These are phyloP conservation scores for Leptatherina wallacei DNA, from an alignment of 2,797 vertebrate genomes.

Conservation along the genomic window DNA sequence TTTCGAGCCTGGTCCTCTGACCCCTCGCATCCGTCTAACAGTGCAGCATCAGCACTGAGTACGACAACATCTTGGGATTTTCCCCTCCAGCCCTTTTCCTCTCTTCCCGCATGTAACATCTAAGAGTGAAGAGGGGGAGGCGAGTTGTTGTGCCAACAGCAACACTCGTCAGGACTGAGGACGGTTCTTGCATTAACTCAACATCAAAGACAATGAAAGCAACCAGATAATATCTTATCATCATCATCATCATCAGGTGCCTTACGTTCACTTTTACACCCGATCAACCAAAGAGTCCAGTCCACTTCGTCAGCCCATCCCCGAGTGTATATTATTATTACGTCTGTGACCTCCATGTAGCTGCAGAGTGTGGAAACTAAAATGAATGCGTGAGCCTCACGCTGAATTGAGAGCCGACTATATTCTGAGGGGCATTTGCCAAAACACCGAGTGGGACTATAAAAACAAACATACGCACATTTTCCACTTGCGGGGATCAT, in stretches of 20 bases:
- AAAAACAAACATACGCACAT: constrained; percentile 77
- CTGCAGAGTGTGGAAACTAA: constrained; percentile 61
- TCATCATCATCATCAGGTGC: constrained; percentile 19
- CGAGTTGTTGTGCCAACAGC: constrained; percentile 56
- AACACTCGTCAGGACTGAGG: constrained; percentile 61
- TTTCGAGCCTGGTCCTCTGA: constrained; percentile 25
- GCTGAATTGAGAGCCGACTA: constrained; percentile 47
- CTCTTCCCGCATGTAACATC: constrained; percentile 48
- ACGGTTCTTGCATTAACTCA: constrained; percentile 43
- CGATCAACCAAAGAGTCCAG: neutral
- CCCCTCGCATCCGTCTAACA: constrained; percentile 41
- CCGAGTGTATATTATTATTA: neutral
- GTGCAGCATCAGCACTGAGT: constrained; percentile 71
- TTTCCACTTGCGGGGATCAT: constrained; percentile 74
- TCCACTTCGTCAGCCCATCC: constrained; percentile 28
- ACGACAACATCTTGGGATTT: constrained; percentile 64
- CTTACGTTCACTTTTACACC: constrained; percentile 12
- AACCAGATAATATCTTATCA: constrained; percentile 19
- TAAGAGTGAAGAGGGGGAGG: neutral
- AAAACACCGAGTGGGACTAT: constrained; percentile 68
- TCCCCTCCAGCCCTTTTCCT: constrained; percentile 57
- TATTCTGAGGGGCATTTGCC: constrained; percentile 58
- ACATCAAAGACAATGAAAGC: constrained; percentile 46
- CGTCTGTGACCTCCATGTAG: constrained; percentile 15
- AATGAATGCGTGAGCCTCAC: constrained; percentile 41